Evolutionary conservation across 1,140 invertebrate genomes (phyloP), one percentile per base, ranked within the genome.

Genomic region (Calephelis virginiensis): DNA sequence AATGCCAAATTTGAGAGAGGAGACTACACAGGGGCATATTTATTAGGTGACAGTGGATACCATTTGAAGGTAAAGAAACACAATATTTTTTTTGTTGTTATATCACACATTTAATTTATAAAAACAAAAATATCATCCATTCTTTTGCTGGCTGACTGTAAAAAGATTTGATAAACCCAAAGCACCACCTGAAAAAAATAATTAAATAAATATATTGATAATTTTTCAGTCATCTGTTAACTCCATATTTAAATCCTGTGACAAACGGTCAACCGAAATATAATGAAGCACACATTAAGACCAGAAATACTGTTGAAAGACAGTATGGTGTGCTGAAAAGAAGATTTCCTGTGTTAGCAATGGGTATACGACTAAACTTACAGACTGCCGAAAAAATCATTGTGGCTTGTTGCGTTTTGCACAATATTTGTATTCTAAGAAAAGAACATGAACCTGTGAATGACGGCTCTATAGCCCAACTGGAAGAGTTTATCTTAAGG

Each of bases 381-480:
- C 49, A 53, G 14, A 53, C 49, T 17, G 49, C 49, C 8, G 53
- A 5, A 64, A 64, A 49, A 38, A 10, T 47, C 10, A 63, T 63
- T 13, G n/a, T 63, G 11, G 61, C 61, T 28, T 63, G 61, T 14
- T 47, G 45, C 14, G 47, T 63, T 11, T 46, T 63, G 43, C 61
- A 63, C 12, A 63, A 63, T 63, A 47, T 63, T 17, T 63, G 61
- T 28, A 28, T 63, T 11, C 46, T 14, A 45, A 63, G 40, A 63
- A 63, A 45, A 14, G 61, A 46, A 45, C 8, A 17, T 46, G 40
- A 63, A 28, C 43, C 61, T 11, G 13, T 28, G n/a, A 14, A 63
- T 46, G 43, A 63, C 17, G 50, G 50, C 6, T 17, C 17, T 28
- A 56, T 56, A 56, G 10, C 50, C 50, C 8, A 56, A 17, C 11